Percentiles rank a stretch among this genome's conserved stretches.
phyloP scores from a whole-genome alignment of 2,888 invertebrate genomes.

The Diarsia brunnea region DNA sequence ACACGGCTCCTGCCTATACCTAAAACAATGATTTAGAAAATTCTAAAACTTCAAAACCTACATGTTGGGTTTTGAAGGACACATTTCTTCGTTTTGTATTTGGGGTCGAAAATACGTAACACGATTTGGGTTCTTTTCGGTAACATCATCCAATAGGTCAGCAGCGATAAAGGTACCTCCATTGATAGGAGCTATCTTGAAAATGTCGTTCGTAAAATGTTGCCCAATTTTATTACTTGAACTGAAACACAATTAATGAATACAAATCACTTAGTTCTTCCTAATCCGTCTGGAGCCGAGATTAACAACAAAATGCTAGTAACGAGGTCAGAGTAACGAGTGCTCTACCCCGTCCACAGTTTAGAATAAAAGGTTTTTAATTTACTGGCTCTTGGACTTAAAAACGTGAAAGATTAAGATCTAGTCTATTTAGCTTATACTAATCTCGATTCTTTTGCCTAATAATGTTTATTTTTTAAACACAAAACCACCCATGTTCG shows the following conservation, averaged over 20 bases:
- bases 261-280: conserved; percentile 15
- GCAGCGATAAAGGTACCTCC: no score
- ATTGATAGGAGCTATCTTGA: no score
- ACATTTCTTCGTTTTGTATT: no score
- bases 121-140: no score
- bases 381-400: conserved; percentile 17
- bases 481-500: no score
- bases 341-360: conserved; percentile 14
- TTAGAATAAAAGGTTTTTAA: conserved; percentile 58
- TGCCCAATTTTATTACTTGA: background rate
- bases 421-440: background rate
- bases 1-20: no score
- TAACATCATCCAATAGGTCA: no score
- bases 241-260: conserved; percentile 6
- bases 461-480: no score
- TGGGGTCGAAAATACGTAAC: no score
- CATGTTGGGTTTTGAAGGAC: no score
- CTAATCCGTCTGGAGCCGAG: background rate
- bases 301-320: conserved; percentile 24
- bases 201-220: background rate
- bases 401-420: conserved; percentile 4
- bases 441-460: background rate
- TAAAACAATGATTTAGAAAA: no score
- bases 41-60: no score
- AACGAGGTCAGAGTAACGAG: conserved; percentile 26